Evolutionary conservation across 2,888 invertebrate species (phyloP).

Genomic region (Oeneis ivallda): DNA sequence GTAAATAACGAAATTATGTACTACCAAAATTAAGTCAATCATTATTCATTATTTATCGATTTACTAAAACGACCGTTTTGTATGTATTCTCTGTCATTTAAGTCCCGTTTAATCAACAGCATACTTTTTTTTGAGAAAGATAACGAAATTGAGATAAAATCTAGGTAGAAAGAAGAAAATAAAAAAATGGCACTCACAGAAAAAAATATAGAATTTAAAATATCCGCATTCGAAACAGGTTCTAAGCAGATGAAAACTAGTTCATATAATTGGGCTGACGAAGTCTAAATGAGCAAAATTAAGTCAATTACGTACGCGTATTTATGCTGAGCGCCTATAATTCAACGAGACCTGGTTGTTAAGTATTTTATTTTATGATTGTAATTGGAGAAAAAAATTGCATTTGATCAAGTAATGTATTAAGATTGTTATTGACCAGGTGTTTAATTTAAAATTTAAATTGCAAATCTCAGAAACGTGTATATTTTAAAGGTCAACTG

Average conservation of each 20-base stretch:
- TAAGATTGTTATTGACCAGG: background rate
- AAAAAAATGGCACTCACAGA: background rate
- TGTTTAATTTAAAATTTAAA: slow-evolving; percentile 17
- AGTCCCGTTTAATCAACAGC: background rate
- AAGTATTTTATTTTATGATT: slow-evolving; percentile 24
- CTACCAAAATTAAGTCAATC: background rate
- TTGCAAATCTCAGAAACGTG: slow-evolving; percentile 7
- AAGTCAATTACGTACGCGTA: slow-evolving; percentile 24
- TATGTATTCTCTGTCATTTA: background rate
- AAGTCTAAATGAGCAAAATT: slow-evolving; percentile 24
- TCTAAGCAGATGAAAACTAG: slow-evolving; percentile 14
- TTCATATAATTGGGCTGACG: slow-evolving; percentile 19
- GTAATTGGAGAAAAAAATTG: slow-evolving; percentile 14
- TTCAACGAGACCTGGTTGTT: slow-evolving; percentile 21
- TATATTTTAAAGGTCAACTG: background rate
- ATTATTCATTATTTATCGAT: no score
- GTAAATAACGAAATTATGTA: background rate
- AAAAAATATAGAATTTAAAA: background rate
- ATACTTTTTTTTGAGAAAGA: background rate
- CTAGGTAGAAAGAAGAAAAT: no score
- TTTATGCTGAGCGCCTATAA: slow-evolving; percentile 23
- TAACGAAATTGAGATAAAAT: background rate
- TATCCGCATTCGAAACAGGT: slow-evolving; percentile 19
- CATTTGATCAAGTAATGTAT: slow-evolving; percentile 7
- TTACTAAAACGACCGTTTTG: background rate